Percentiles rank a stretch among this genome's conserved stretches.
Evolutionary conservation across 2,113 vertebrate genomes (phyloP).

Genomic region (Mastomys coucha): DNA sequence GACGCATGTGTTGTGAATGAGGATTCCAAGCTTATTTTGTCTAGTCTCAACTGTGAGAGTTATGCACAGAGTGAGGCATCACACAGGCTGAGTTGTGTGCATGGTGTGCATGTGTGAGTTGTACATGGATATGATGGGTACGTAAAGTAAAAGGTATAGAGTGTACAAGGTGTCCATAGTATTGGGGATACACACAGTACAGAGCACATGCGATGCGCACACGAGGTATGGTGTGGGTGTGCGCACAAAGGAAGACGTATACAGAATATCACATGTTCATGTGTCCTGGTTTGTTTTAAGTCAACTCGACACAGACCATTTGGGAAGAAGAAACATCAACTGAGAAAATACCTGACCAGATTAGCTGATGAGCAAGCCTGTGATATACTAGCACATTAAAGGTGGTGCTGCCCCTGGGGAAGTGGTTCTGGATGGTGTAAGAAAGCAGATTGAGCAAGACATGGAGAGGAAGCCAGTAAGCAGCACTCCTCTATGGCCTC

Average conservation of each 20-base stretch:
- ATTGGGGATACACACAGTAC: background rate
- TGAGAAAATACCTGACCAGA: background rate
- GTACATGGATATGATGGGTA: background rate
- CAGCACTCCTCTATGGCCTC: background rate
- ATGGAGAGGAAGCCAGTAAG: background rate
- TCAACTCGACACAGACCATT: background rate
- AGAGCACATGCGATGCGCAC: too few species aligned
- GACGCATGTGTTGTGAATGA: too few species aligned
- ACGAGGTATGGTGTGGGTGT: background rate
- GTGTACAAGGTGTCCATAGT: background rate
- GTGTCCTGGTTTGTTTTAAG: too few species aligned
- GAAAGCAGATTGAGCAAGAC: background rate
- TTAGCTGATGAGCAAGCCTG: background rate
- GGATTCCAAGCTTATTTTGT: background rate
- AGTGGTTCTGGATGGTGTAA: background rate
- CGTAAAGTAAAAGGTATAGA: too few species aligned
- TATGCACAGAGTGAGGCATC: too few species aligned
- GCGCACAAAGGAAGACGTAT: background rate
- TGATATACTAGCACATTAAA: background rate
- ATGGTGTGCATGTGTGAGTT: background rate
- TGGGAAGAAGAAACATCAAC: background rate
- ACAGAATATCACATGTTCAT: too few species aligned
- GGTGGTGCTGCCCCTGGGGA: background rate
- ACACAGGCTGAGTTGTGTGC: background rate
- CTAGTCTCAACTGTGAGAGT: background rate